Evolutionary conservation across 2,797 vertebrate genomes (phyloP).

Genomic region (Echeneis naucrates): DNA sequence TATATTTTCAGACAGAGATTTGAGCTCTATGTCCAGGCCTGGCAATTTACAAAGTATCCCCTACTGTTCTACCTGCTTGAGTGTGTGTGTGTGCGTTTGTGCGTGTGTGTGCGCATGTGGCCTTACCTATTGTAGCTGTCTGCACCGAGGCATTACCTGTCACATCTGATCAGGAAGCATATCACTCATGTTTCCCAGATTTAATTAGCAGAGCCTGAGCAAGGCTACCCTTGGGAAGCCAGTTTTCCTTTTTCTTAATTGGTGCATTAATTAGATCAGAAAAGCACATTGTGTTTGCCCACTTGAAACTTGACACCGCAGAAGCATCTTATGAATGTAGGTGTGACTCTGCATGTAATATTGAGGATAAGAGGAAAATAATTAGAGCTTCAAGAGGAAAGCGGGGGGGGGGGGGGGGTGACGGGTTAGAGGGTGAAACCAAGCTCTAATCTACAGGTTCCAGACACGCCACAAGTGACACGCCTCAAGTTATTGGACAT

Average conservation of each 20-base stretch:
- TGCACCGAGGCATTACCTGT: slow-evolving; percentile 69
- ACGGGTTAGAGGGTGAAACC: slow-evolving; percentile 22
- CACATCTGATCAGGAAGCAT: slow-evolving; percentile 79
- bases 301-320: slow-evolving; percentile 66
- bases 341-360: slow-evolving; percentile 52
- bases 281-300: slow-evolving; percentile 80
- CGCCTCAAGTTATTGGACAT: neutral
- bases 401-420: slow-evolving; percentile 4
- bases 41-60: neutral
- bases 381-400: slow-evolving; percentile 40
- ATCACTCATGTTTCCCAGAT: slow-evolving; percentile 83
- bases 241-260: slow-evolving; percentile 86
- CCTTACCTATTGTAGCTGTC: slow-evolving; percentile 57
- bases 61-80: neutral
- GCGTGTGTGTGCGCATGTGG: slow-evolving; percentile 16
- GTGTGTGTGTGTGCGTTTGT: slow-evolving; percentile 4
- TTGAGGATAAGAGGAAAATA: slow-evolving; percentile 49
- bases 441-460: slow-evolving; percentile 48
- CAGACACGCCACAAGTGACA: slow-evolving; percentile 40
- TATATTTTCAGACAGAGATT: neutral
- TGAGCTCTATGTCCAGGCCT: neutral
- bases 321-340: slow-evolving; percentile 46
- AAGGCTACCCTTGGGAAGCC: slow-evolving; percentile 81
- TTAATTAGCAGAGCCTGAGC: slow-evolving; percentile 80
- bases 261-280: slow-evolving; percentile 84